phyloP scores from a whole-genome alignment of 2,888 invertebrate species.

The Megamerina dolium region DNA sequence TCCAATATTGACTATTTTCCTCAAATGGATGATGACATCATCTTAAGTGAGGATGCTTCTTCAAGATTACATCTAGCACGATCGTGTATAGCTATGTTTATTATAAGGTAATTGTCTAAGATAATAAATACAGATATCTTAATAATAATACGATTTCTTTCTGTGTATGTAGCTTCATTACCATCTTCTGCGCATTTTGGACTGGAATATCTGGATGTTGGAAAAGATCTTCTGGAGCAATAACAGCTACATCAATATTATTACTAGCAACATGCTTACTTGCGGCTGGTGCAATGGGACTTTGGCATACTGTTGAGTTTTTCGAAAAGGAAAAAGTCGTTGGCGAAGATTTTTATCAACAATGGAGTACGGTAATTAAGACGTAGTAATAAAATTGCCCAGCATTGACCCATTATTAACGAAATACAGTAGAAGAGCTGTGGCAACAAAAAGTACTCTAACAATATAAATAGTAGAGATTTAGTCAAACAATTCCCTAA shows the following conservation, averaged over 20 bases:
- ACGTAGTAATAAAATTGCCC: background rate
- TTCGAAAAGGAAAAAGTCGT: conserved; percentile 91
- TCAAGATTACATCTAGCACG: conserved; percentile 81
- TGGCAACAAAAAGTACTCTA: too few species aligned
- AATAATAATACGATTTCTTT: conserved; percentile 1
- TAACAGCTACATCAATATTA: conserved; percentile 82
- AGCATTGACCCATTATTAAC: too few species aligned
- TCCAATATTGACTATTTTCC: conserved; percentile 93
- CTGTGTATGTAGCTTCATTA: conserved; percentile 63
- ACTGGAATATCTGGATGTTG: conserved; percentile 95
- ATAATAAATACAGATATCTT: background rate
- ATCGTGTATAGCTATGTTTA: conserved; percentile 88
- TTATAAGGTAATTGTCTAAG: conserved; percentile 53
- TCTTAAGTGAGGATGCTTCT: conserved; percentile 63
- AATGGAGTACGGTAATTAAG: conserved; percentile 76
- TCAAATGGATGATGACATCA: conserved; percentile 43
- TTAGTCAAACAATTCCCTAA: too few species aligned
- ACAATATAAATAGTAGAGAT: too few species aligned
- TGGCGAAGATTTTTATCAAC: conserved; percentile 86
- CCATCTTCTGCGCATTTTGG: conserved; percentile 90
- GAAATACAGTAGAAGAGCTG: too few species aligned
- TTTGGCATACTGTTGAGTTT: conserved; percentile 95
- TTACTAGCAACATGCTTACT: conserved; percentile 63
- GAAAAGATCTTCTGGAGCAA: conserved; percentile 89
- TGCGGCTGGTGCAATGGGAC: conserved; percentile 89